Conservation (phyloP, 2,888 invertebrate species). For the Drosophila siamana region DNA sequence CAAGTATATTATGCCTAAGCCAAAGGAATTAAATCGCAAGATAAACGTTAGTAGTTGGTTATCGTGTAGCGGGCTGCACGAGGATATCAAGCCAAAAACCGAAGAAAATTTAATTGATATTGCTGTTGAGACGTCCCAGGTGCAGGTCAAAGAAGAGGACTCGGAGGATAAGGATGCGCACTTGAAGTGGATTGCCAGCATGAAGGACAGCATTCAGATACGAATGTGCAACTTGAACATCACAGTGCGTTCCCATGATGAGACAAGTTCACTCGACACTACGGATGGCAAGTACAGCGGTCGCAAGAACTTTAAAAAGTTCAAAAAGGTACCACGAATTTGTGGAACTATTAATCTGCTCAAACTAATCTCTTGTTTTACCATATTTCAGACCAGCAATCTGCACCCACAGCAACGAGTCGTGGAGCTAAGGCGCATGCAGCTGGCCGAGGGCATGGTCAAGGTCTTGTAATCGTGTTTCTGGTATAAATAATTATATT, state of each 20-base stretch:
- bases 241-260: slow-evolving; percentile 26
- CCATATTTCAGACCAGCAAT: slow-evolving; percentile 63
- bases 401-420: slow-evolving; percentile 67
- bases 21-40: slow-evolving; percentile 63
- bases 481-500: slow-evolving; percentile 60
- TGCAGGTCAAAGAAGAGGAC: slow-evolving; percentile 36
- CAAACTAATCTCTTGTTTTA: background rate
- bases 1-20: slow-evolving; percentile 59
- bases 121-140: slow-evolving; percentile 10
- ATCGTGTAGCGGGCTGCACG: slow-evolving; percentile 70
- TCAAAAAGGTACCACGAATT: slow-evolving; percentile 77
- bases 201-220: slow-evolving; percentile 78
- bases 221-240: slow-evolving; percentile 67
- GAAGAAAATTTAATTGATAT: background rate
- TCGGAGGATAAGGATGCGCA: slow-evolving; percentile 44
- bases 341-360: background rate
- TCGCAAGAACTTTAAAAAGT: slow-evolving; percentile 83
- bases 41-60: slow-evolving; percentile 79
- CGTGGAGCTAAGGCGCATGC: slow-evolving; percentile 55
- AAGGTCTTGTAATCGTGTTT: slow-evolving; percentile 20
- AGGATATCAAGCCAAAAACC: slow-evolving; percentile 56
- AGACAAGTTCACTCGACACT: slow-evolving; percentile 29
- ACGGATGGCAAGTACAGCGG: slow-evolving; percentile 31
- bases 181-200: slow-evolving; percentile 73
- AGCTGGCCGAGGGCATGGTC: slow-evolving; percentile 63